Evolutionary conservation across 2,888 invertebrate species (phyloP), one percentile per base, ranked within the genome.

Genomic region (Ennomos erosarius): DNA sequence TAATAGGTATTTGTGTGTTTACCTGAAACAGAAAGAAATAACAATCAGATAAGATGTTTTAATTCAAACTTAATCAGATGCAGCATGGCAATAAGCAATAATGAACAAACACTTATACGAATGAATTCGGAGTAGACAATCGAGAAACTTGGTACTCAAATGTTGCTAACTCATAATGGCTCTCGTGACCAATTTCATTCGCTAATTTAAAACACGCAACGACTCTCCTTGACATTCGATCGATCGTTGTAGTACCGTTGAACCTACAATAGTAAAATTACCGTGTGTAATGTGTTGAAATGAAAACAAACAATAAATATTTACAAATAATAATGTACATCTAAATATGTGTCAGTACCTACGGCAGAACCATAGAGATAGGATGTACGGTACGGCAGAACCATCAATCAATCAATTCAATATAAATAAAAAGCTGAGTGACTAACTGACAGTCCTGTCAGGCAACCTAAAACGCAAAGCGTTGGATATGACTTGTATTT

Each of bases 221-320:
- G 36, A 70, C 52, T 64, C 55, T 59, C 66, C 68, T 72, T 72
- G 69, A 71, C 69, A 71, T 71, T 71, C 62, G 38, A 62, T 67
- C 55, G 64, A 57, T 67, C 40, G 55, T 51, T 54, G 60, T 50
- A 55, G 26, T 26, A 26, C 26, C 26, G 26, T 26, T 26, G 26
- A n/a, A n/a, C n/a, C n/a, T 26, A 26, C 6, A 26, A 6, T 26
- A 26, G 26, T 26, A 26, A 26, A 26, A 26, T 4, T 6, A 26
- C 16, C 3, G 16, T 26, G 26, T 26, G 26, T 6, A 26, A 16
- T 16, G 16, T 3, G 3, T 16, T 16, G 16, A 16, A 16, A 16
- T 16, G 1, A 16, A 16, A 16, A 16, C 16, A 16, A 16, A 16
- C 16, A 16, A 16, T n/a, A n/a, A 16, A 16, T 16, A 16, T 16